Base-by-base conservation (phyloP, 2,888 invertebrate species). In the Drosophila austrosaltans region DNA sequence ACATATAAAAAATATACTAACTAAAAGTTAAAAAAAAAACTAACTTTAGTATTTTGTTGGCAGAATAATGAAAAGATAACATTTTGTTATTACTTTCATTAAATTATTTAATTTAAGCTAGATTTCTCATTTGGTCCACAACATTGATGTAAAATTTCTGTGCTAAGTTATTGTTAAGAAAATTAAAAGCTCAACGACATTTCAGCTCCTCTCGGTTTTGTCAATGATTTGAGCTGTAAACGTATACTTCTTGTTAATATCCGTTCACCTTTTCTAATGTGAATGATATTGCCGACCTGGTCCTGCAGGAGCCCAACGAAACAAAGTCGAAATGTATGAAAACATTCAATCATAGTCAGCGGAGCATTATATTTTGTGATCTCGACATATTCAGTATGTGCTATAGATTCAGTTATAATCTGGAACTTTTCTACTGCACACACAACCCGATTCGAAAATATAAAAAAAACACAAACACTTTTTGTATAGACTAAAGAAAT, bases 401-500 rank as follows among this genome's bases (percentile, higher is more conserved):
- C 39, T 44, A 7, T 42, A 59, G 63, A 48, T 8, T 67, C 67
- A 71, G 72, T 79, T 66, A 28, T 54, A 66, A 54, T 66, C 73
- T 60, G 68, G 67, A 77, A 86, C 74, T 86, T 83, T 69, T 87
- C 77, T 75, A 83, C 66, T 68, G 71, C 75, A 70, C 59, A 85
- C 77, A 85, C 72, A 69, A 74, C 67, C 77, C 73, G 70, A 67
- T 63, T 73, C 25, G 48, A 48, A 48, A 48, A n/a, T 12, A 75
- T 69, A 77, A 74, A 66, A 64, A 64, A 78, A 69, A 76, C 70
- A 78, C 61, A 87, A 69, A 82, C 75, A 62, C 66, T 76, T 78
- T 79, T 54, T 67, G 54, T 76, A 58, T 76, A 81, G 75, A 77
- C 39, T 57, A 72, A 78, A 73, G 65, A 69, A 75, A 68, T 67